Evolutionary conservation across 2,113 vertebrate species (phyloP).

Genomic region (Axis porcinus): DNA sequence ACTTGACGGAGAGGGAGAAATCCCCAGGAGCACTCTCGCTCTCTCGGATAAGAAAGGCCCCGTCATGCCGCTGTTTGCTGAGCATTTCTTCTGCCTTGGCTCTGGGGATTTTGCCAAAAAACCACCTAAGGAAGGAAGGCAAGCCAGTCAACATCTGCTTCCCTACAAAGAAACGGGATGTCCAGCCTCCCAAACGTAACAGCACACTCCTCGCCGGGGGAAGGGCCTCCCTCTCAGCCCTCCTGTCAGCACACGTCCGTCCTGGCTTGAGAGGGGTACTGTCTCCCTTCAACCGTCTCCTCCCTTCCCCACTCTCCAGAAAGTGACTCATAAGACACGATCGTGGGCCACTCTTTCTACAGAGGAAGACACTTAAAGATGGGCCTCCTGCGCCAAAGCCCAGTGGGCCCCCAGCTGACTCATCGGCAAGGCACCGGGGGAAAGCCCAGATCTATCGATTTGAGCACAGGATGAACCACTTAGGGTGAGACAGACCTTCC

Average conservation of each 20-base stretch:
- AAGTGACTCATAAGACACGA: background rate
- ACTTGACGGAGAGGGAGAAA: conserved; percentile 99
- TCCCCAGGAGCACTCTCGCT: conserved; percentile 98
- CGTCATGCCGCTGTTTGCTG: conserved; percentile 98
- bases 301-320: background rate
- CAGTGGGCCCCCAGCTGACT: background rate
- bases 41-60: conserved; percentile 98
- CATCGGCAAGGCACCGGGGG: background rate
- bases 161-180: conserved; percentile 29
- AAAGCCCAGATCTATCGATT: background rate
- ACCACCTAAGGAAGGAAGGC: conserved; percentile 88
- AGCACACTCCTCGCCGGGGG: background rate
- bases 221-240: background rate
- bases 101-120: conserved; percentile 98
- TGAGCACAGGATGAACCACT: background rate
- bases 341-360: background rate
- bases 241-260: background rate
- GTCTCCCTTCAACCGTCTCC: background rate
- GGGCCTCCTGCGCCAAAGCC: background rate
- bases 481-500: background rate
- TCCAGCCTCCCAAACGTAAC: background rate
- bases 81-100: conserved; percentile 99
- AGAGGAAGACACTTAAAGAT: background rate
- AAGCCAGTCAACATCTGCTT: conserved; percentile 56
- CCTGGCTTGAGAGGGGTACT: background rate